Evolutionary conservation across 2,113 vertebrate species (phyloP).

Genomic region (Xenopus tropicalis): DNA sequence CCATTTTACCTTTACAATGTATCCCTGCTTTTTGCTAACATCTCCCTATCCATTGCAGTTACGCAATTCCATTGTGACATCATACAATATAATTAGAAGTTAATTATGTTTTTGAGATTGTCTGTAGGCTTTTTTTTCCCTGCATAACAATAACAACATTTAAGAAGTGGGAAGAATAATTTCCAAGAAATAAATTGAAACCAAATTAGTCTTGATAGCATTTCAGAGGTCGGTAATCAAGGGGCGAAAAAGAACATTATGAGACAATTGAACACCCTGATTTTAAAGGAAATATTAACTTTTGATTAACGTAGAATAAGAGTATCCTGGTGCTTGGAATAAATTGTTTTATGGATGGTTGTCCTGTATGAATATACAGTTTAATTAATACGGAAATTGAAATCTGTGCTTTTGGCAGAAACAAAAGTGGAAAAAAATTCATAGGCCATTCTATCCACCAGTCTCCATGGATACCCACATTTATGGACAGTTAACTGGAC

Average conservation of each 20-base stretch:
- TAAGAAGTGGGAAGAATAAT: slow-evolving; percentile 35
- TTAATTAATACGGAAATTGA: background rate
- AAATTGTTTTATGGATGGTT: background rate
- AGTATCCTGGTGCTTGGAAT: background rate
- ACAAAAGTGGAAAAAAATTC: background rate
- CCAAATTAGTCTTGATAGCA: slow-evolving; percentile 29
- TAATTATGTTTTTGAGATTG: slow-evolving; percentile 41
- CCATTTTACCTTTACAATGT: no score
- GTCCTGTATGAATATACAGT: background rate
- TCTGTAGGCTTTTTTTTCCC: slow-evolving; percentile 20
- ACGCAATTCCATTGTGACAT: background rate
- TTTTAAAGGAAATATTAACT: slow-evolving; percentile 3
- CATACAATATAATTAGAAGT: slow-evolving; percentile 30
- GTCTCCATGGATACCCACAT: no score
- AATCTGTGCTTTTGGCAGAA: background rate
- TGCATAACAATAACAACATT: slow-evolving; percentile 33
- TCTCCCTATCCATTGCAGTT: background rate
- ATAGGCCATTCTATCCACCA: no score
- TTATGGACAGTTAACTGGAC: no score
- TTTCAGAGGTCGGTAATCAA: slow-evolving; percentile 27
- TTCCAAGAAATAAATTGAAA: slow-evolving; percentile 32
- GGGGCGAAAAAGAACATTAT: slow-evolving; percentile 4
- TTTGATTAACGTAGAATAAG: background rate
- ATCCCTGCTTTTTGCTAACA: no score
- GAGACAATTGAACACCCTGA: background rate